Conservation (phyloP, 2,797 vertebrate species). For the Hyperoplus lanceolatus region DNA sequence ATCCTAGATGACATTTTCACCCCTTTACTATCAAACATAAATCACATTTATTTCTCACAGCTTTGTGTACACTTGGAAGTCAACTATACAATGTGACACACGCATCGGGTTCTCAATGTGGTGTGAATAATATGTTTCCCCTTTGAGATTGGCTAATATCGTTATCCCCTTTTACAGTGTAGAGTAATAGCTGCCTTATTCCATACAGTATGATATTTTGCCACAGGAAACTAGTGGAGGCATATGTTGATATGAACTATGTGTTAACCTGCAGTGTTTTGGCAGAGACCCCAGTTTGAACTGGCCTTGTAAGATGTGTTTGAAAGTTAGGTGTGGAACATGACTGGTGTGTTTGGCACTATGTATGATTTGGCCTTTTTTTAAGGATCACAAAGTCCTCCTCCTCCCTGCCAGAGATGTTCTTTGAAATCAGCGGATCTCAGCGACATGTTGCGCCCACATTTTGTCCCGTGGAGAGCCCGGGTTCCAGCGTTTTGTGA, state of each 20-base stretch:
- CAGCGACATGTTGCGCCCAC: conserved; percentile 80
- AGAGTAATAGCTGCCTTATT: conserved; percentile 48
- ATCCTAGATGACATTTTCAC: not conserved
- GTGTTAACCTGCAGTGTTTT: conserved; percentile 27
- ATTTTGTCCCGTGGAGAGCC: conserved; percentile 71
- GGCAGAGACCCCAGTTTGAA: conserved; percentile 37
- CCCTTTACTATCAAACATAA: conserved; percentile 5
- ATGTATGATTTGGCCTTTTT: conserved; percentile 33
- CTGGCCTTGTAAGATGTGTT: conserved; percentile 1
- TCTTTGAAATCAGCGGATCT: conserved; percentile 72
- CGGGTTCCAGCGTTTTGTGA: conserved; percentile 71
- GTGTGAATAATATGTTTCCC: conserved; percentile 33
- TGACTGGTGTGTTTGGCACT: conserved; percentile 31
- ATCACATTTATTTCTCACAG: conserved; percentile 9
- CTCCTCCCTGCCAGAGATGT: conserved; percentile 46
- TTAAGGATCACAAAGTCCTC: conserved; percentile 29
- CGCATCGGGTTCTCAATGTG: conserved; percentile 16
- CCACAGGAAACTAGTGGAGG: conserved; percentile 27
- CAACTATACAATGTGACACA: conserved; percentile 35
- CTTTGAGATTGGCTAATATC: conserved; percentile 43
- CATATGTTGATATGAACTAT: conserved; percentile 42
- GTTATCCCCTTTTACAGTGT: conserved; percentile 13
- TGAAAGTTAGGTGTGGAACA: conserved; percentile 50
- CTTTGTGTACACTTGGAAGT: not conserved
- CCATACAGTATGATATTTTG: conserved; percentile 37